A percentile compares a stretch with the other conserved stretches of the same genome.
Conservation (phyloP, 2,797 vertebrate genomes). For the Heteromormyrus szaboi region DNA sequence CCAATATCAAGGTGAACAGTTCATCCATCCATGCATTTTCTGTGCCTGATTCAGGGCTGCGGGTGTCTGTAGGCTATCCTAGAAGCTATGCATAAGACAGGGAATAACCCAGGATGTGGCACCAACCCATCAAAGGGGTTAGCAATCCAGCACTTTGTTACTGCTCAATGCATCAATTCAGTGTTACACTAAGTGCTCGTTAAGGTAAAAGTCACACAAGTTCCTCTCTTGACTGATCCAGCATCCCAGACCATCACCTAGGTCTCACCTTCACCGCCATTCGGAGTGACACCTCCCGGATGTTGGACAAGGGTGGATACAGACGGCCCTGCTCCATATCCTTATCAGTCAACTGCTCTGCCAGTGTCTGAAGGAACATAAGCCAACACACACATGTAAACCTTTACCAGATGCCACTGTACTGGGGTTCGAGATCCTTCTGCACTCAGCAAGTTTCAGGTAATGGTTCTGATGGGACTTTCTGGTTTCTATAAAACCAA, state of each 20-base stretch:
- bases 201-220: neutral
- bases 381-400: neutral
- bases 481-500: neutral
- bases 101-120: neutral
- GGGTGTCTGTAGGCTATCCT: neutral
- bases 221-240: neutral
- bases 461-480: neutral
- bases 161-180: neutral
- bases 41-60: neutral
- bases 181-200: neutral
- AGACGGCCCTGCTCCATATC: constrained; percentile 81
- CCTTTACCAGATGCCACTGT: neutral
- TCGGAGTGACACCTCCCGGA: constrained; percentile 86
- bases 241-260: neutral
- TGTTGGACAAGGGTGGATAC: constrained; percentile 87
- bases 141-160: neutral
- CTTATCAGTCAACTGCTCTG: constrained; percentile 75
- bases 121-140: neutral
- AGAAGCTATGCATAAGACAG: neutral
- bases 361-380: constrained; percentile 62
- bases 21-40: neutral
- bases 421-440: neutral
- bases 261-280: constrained; percentile 83
- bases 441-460: neutral
- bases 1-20: neutral